Evolutionary conservation across 2,113 vertebrate species (phyloP).

Genomic region (Scalopus aquaticus): DNA sequence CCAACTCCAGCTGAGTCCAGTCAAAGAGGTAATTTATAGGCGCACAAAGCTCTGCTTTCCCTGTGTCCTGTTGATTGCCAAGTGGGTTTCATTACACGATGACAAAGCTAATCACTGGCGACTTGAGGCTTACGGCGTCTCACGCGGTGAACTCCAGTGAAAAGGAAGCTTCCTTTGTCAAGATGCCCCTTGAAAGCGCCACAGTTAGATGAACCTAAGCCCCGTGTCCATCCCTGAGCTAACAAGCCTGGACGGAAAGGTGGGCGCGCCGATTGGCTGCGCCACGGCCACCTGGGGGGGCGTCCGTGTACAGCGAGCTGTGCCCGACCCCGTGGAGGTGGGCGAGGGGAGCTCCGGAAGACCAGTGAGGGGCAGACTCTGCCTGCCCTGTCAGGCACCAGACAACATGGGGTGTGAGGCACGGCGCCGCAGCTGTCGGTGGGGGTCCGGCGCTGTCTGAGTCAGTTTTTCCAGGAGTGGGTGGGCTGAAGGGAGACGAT

Average conservation of each 20-base stretch:
- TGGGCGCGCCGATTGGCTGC: neutral
- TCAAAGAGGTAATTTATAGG: neutral
- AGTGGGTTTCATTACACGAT: neutral
- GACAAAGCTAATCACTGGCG: neutral
- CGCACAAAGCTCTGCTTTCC: neutral
- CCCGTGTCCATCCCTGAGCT: neutral
- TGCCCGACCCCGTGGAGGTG: no score
- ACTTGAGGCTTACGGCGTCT: neutral
- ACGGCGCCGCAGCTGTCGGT: fast-evolving
- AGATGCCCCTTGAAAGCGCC: neutral
- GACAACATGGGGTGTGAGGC: neutral
- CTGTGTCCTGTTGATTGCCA: neutral
- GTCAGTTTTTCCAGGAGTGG: neutral
- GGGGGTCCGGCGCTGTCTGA: neutral
- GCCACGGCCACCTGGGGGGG: no score
- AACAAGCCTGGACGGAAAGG: neutral
- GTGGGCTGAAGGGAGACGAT: neutral
- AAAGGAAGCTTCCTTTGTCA: neutral
- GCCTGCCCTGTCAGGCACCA: neutral
- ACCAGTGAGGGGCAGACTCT: no score
- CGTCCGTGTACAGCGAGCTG: no score
- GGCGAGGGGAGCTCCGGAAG: no score
- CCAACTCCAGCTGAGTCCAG: neutral
- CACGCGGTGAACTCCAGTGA: neutral
- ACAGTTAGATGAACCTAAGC: neutral